Evolutionary conservation across 2,113 vertebrate genomes (phyloP), one percentile per base, ranked within the genome.

Genomic region (Cinclus cinclus): DNA sequence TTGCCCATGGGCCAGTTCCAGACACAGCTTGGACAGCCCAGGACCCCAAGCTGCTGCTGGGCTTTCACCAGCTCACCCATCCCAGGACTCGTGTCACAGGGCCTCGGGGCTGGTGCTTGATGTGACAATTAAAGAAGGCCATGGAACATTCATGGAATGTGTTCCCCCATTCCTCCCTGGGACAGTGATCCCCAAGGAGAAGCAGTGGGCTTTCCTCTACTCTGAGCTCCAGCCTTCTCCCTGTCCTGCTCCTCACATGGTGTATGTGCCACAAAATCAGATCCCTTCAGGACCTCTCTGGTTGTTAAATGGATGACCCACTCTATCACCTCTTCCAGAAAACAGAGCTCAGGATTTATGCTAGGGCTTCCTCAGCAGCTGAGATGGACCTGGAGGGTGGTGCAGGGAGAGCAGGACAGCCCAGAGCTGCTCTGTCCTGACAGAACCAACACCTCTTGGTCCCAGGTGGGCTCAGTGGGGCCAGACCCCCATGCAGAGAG

Each of bases 231-330:
- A 70, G 64, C 35, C 78, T 59, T 1, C 16, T 78, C 37, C 75
- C 30, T 41, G n/a, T 35, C 39, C 63, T 0, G 1, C 60, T 7
- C 1, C 41, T 65, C 3, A 0, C 17, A 17, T 2, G 16, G 17
- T 13, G 6, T 27, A 7, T 37, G 52, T 24, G 50, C 16, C 35
- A 15, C 35, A 23, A 7, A 58, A 87, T 19, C 53, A 28, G 21
- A 19, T 33, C 33, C 23, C n/a, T 5, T 0, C 3, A 37, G 77
- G 19, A 62, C 10, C 19, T 44, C 52, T 59, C 46, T 62, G 42
- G 6, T 2, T 12, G 5, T 37, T 37, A 4, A 0, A 49, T 23
- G 33, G 10, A 8, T 0, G 3, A 28, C 9, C 11, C 35, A 31
- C 8, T 11, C 20, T 4, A 6, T 8, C 42, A 13, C 60, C 64